Percentiles rank a stretch among this genome's conserved stretches.
These are phyloP conservation scores for Coecobrya sp. DNA, from an alignment of 2,888 invertebrate species.

Conservation along the genomic window DNA sequence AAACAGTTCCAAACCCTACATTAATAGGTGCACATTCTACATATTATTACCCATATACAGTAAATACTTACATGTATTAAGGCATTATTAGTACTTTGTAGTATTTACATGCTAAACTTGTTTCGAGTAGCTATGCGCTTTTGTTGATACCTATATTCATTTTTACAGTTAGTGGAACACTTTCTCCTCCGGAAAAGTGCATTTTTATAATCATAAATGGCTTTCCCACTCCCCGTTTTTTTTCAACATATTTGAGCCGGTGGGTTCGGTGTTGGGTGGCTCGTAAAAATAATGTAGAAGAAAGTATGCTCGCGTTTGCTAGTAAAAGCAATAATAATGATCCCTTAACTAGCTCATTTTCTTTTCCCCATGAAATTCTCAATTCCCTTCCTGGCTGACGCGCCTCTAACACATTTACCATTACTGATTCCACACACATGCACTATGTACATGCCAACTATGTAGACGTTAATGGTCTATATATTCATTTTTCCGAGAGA, in stretches of 20 bases:
- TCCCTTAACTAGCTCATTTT: conserved; percentile 69
- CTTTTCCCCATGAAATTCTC: conserved; percentile 57
- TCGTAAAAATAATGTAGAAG: conserved; percentile 30
- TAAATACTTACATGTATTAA: too few species aligned
- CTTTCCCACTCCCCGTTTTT: not conserved
- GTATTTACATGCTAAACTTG: too few species aligned
- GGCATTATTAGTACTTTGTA: too few species aligned
- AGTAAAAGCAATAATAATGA: conserved; percentile 51
- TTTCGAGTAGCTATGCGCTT: too few species aligned
- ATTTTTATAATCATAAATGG: conserved; percentile 25
- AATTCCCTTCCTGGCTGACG: conserved; percentile 20
- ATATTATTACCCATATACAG: too few species aligned
- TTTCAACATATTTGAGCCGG: conserved; percentile 7
- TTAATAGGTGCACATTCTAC: too few species aligned
- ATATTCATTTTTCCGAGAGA: not conserved
- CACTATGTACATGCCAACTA: too few species aligned
- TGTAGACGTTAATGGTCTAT: not conserved
- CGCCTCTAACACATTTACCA: not conserved
- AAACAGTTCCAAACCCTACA: not conserved
- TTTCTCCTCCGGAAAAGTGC: conserved; percentile 45
- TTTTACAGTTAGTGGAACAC: not conserved
- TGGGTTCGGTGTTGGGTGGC: conserved; percentile 27
- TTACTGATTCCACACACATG: not conserved
- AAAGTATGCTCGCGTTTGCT: conserved; percentile 8
- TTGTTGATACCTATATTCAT: not conserved